phyloP scores from a whole-genome alignment of 2,888 invertebrate species.

The Allolobophora icterica region DNA sequence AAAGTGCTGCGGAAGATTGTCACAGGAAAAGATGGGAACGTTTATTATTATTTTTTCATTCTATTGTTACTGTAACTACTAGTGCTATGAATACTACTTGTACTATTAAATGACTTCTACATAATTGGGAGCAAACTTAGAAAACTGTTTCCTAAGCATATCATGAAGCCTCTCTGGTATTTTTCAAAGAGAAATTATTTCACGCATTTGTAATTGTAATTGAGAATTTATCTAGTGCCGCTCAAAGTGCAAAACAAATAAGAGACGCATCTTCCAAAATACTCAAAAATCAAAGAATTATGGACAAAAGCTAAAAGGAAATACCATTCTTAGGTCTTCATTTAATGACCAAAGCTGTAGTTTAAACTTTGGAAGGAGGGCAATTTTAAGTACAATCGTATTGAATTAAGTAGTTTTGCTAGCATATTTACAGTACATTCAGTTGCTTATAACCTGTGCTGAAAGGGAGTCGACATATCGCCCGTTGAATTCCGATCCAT shows the following conservation, averaged over 20 bases:
- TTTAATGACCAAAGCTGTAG: no score
- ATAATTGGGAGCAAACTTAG: not conserved
- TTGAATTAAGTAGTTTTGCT: not conserved
- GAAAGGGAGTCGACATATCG: conserved; percentile 66
- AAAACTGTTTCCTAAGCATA: not conserved
- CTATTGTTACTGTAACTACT: not conserved
- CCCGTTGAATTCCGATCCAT: conserved; percentile 93
- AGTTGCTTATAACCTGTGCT: conserved; percentile 36
- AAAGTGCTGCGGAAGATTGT: no score
- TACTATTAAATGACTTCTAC: not conserved
- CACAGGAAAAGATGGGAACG: no score
- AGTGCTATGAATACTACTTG: not conserved
- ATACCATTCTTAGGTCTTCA: no score
- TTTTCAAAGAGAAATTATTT: not conserved
- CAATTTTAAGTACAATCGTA: not conserved
- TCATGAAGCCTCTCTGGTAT: not conserved
- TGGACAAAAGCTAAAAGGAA: no score
- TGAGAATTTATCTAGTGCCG: no score
- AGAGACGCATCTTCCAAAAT: no score
- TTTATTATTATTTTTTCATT: no score
- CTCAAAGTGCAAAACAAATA: no score
- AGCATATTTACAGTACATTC: not conserved
- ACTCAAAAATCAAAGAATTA: no score
- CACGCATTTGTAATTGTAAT: no score
- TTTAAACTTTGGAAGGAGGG: no score